Evolutionary conservation across 2,888 invertebrate species (phyloP), one percentile per base, ranked within the genome.

Genomic region (Callosobruchus maculatus): DNA sequence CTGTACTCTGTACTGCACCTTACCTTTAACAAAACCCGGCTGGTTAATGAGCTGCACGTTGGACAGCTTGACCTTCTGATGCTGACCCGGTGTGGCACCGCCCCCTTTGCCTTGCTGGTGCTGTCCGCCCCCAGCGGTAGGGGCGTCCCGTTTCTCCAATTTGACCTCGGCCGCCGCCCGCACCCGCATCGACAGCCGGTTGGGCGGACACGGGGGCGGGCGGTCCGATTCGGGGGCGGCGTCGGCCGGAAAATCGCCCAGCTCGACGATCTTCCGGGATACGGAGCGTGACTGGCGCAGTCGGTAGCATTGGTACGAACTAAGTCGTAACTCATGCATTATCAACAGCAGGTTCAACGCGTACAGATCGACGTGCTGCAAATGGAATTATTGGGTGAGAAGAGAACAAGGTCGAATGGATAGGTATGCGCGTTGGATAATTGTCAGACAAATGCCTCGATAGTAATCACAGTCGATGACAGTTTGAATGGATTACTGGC

Each of bases 231-330:
- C 66, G 2, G 71, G 31, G 30, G 20, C 22, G 71, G 89, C 85
- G 71, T 85, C 72, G 7, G 49, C 49, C 4, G 49, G 49, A 18
- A 49, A 49, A 30, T 78, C 74, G 20, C 81, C 80, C 84, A 93
- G 91, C 83, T 93, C 92, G 76, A 95, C 93, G 20, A 93, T 88
- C 86, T 89, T 90, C 81, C 91, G 87, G 68, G 94, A 91, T 18
- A 94, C 92, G 18, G 49, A 18, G 83, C 93, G 92, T 77, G 94
- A 92, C 78, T 94, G 90, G 73, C 92, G 91, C 73, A 94, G 91
- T 83, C 96, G 91, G 86, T 96, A 95, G 94, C 95, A 79, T 92
- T 93, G 86, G 88, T 96, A 97, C 21, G 97, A 96, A 74, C 93
- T 93, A 78, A 94, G 87, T 79, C 91, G 89, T 70, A 89, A 87